Evolutionary conservation across 2,113 vertebrate genomes (phyloP), one percentile per base, ranked within the genome.

Genomic region (Engraulis encrasicolus): DNA sequence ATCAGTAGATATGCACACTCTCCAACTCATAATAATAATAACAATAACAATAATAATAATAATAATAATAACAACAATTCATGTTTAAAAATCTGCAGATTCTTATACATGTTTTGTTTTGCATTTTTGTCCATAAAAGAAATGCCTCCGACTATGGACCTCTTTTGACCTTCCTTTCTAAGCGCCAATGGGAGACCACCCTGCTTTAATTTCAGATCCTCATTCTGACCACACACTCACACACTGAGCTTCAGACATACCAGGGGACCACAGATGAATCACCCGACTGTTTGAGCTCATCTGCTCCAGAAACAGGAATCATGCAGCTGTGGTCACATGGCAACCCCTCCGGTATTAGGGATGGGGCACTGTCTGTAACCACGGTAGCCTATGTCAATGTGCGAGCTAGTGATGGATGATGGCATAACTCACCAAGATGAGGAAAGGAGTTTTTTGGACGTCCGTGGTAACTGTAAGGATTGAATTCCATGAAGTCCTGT

Each of bases 401-500:
- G n/a, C 58, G 5, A n/a, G 9, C 58, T 74, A 27, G 9, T 2
- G 6, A 11, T 74, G 11, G 31, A 31, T n/a, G n/a, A n/a, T n/a
- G 15, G 5, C 23, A 74, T 15, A 74, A 74, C 66, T 71, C 86
- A 93, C 93, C 92, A 89, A 78, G 27, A 23, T 85, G 0, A 61
- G 23, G 9, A 11, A 6, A 23, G 6, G 85, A n/a, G 34, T 27
- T 78, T 6, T 0, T 74, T 18, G 18, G 85, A 15, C n/a, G 38
- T 0, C 0, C 83, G 19, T 93, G 89, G 79, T 92, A 66, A 71
- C 92, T 93, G 34, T 91, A 83, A 54, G 97, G 97, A 66, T 89
- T 92, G 86, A 99, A 99, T 86, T 95, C 92, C 81, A 99, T 96
- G 84, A 99, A 99, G 88, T 99, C 98, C 9, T 97, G 96, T 83